Percentiles rank a stretch among this genome's conserved stretches.
phyloP scores from a whole-genome alignment of 2,888 invertebrate genomes.

The Macrophya alboannulata region DNA sequence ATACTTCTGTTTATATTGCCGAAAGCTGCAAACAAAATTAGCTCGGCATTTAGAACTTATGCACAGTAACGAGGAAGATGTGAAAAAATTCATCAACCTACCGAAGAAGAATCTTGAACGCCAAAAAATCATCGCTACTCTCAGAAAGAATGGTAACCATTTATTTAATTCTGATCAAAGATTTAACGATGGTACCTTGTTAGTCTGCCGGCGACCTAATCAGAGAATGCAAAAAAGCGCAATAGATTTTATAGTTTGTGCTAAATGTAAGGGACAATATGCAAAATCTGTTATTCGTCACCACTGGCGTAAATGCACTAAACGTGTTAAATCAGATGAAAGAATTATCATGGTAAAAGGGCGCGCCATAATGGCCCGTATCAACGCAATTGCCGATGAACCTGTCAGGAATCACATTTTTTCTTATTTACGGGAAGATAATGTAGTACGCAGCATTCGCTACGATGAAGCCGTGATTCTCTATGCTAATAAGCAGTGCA shows the following conservation, averaged over 20 bases:
- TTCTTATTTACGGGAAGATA: constrained; percentile 61
- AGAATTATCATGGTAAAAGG: constrained; percentile 58
- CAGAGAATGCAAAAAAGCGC: constrained; percentile 46
- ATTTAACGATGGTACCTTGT: constrained; percentile 55
- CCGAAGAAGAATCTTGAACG: constrained; percentile 51
- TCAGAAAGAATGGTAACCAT: constrained; percentile 58
- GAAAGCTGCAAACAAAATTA: constrained; percentile 58
- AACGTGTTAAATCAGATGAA: constrained; percentile 44
- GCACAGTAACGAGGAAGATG: constrained; percentile 57
- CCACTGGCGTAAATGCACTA: constrained; percentile 59
- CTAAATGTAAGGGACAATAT: constrained; percentile 59
- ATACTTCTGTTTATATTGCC: constrained; percentile 60
- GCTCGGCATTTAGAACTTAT: constrained; percentile 58
- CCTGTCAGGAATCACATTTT: constrained; percentile 58
- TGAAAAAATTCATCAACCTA: constrained; percentile 57
- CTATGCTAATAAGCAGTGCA: constrained; percentile 61
- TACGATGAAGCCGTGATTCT: constrained; percentile 60
- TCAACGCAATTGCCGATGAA: constrained; percentile 58
- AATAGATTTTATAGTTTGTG: constrained; percentile 57
- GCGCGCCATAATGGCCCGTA: constrained; percentile 53
- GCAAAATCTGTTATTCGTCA: constrained; percentile 55
- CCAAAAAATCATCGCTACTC: constrained; percentile 49
- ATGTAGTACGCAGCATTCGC: constrained; percentile 57
- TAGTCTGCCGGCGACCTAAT: constrained; percentile 59
- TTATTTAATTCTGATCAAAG: constrained; percentile 53